Evolutionary conservation across 2,888 invertebrate genomes (phyloP), one percentile per base, ranked within the genome.

Genomic region (Agonopterix arenella): DNA sequence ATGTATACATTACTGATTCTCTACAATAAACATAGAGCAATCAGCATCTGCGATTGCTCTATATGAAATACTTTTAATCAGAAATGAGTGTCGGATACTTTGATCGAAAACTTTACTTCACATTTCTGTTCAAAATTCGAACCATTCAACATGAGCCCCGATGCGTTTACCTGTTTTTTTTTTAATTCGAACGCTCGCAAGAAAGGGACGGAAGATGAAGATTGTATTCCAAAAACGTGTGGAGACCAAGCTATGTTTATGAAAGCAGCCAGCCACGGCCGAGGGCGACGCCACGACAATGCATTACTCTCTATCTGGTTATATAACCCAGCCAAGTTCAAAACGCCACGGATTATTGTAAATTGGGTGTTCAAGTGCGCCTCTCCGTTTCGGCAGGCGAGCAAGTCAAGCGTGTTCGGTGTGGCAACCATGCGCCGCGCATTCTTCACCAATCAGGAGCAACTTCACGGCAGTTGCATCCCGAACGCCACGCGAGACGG

Each of bases 391-490:
- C 70, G 66, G 80, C 64, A 74, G 84, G 73, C 56, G 68, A 75
- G 64, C 69, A 66, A 71, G 66, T 68, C 73, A 76, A 83, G 80
- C 80, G 79, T 73, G 78, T 74, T 76, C 82, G 82, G 84, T 80
- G 84, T 79, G 78, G 84, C 86, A 81, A 84, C 86, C 79, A 83
- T 89, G 88, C 88, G 88, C 86, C 68, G 84, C 85, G 85, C 88
- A 88, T 81, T 84, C 86, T 81, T 83, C 76, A 80, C 84, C 84
- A 81, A 81, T 81, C 81, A 76, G 70, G 61, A 68, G 70, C 68
- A 80, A 86, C 89, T 86, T 85, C 86, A 84, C 71, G 80, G 70
- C 82, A 89, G 88, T 89, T 84, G 76, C 77, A 76, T 76, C 71
- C 76, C 73, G 75, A 78, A 73, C 72, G 66, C 61, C 73, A 68